Evolutionary conservation across 1,140 invertebrate genomes (phyloP).

Genomic region (Antheraea pernyi): DNA sequence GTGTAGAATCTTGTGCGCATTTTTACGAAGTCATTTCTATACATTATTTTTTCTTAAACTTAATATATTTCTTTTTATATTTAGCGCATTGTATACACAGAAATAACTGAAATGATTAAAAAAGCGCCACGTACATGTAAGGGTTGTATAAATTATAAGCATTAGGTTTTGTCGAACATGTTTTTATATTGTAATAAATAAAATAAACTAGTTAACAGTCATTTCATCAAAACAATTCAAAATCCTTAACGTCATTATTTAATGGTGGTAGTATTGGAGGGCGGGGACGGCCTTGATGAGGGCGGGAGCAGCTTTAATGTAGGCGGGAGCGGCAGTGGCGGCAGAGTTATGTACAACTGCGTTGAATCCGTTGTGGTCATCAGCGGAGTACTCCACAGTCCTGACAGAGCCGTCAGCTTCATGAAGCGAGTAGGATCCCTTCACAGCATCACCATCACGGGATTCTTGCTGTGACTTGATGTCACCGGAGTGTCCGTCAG

Average conservation of each 20-base stretch:
- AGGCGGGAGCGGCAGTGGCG: slow-evolving; percentile 33
- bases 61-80: too few relatives aligned
- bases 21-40: too few relatives aligned
- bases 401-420: slow-evolving; percentile 79
- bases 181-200: slow-evolving; percentile 20
- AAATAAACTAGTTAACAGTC: slow-evolving; percentile 40
- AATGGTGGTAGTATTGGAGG: slow-evolving; percentile 19
- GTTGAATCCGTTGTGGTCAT: slow-evolving; percentile 78
- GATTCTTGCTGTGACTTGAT: slow-evolving; percentile 78
- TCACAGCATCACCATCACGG: slow-evolving; percentile 77
- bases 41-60: too few relatives aligned
- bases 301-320: slow-evolving; percentile 19
- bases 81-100: too few relatives aligned
- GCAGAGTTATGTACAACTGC: slow-evolving; percentile 79
- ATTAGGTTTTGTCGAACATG: too few relatives aligned
- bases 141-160: too few relatives aligned
- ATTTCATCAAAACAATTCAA: slow-evolving; percentile 16
- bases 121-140: too few relatives aligned
- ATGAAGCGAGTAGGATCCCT: slow-evolving; percentile 78
- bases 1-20: too few relatives aligned
- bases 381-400: slow-evolving; percentile 77
- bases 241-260: background rate
- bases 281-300: background rate
- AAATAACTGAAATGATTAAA: too few relatives aligned
- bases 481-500: slow-evolving; percentile 77